Evolutionary conservation across 2,113 vertebrate species (phyloP), one percentile per base, ranked within the genome.

Genomic region (Petromus typicus): DNA sequence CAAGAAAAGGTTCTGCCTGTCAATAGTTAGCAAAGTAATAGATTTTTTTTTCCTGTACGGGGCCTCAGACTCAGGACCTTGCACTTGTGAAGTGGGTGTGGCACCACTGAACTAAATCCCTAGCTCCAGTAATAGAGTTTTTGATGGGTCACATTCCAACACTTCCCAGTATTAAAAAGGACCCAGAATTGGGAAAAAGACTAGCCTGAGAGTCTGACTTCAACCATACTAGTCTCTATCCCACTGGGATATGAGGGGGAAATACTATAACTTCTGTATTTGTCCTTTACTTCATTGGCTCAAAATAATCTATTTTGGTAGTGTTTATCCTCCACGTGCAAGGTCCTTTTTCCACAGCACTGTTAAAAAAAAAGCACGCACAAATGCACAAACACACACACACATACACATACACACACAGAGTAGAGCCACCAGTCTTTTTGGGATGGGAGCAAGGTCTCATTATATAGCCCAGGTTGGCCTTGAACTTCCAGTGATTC

Each of bases 291-390:
- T 25, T 91, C 40, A 88, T 80, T 82, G 76, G 73, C 80, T 89
- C 84, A 95, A 95, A 95, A 76, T 76, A 75, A 73, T 40, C 30
- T 89, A 81, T 56, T 96, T 91, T 71, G 66, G 79, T 71, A 54
- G 17, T 25, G 37, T 56, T 59, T 48, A 30, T 54, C 40, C 84
- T 30, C 23, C 25, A 64, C 61, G 45, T 59, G 12, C 32, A 83
- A 75, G 17, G 8, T 25, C 34, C 56, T 63, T 4, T 43, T 17
- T 37, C 22, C 69, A 73, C 23, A 43, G 37, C 25, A 43, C 13
- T 43, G 40, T 57, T 57, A 57, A 57, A 57, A 57, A 22, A n/a
- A 1, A 11, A 5, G 6, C 34, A 6, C 7, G 17, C 66, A 23
- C 59, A 23, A 20, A 23, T 20, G n/a, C 64, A 66, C 64, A 66